Evolutionary conservation across 2,113 vertebrate species (phyloP).

Genomic region (Spilogale gracilis): DNA sequence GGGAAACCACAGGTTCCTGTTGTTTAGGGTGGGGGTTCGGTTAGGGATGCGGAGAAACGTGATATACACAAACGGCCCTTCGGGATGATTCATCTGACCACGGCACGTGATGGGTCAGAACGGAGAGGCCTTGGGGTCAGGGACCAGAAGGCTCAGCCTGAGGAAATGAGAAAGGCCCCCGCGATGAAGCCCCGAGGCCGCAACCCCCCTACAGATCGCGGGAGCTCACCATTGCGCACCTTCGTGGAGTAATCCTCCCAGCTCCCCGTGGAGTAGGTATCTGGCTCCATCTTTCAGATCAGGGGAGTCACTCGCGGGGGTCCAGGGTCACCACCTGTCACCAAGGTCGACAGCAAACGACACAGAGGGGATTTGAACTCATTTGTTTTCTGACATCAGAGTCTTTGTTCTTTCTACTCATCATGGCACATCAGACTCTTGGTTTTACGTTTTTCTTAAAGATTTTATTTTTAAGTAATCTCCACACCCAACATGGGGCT

Average conservation of each 20-base stretch:
- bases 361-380: not conserved
- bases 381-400: not conserved
- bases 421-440: not conserved
- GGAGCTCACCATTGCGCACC: not conserved
- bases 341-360: not conserved
- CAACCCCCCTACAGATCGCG: not conserved
- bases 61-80: not conserved
- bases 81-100: not conserved
- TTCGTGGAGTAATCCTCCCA: not conserved
- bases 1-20: conserved; percentile 55
- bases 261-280: not conserved
- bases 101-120: not conserved
- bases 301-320: not conserved
- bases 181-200: not conserved
- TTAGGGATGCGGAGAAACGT: conserved; percentile 39
- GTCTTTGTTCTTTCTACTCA: not conserved
- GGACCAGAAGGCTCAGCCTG: fast-evolving
- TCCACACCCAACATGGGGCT: not conserved
- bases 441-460: not conserved
- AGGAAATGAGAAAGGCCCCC: not conserved
- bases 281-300: not conserved
- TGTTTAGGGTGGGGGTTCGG: conserved; percentile 22
- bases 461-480: not conserved
- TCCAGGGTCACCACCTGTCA: not conserved
- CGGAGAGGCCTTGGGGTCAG: not conserved